Base-by-base conservation (phyloP, 2,888 invertebrate species). In the Andrena praecox region DNA sequence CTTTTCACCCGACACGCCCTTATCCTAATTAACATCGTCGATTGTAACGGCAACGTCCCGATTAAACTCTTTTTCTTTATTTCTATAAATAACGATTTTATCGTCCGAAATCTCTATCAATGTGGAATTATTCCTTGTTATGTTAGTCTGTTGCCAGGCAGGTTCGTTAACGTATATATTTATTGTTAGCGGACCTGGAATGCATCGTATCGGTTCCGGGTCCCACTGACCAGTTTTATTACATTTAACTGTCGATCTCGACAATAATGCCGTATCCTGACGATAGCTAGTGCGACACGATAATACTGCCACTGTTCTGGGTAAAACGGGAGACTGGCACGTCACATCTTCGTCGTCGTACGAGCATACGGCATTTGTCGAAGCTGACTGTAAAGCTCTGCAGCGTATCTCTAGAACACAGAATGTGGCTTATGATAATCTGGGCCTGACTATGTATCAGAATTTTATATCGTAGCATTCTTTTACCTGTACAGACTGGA, bases 131-230 rank as follows among this genome's bases (percentile, higher is more conserved):
- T 81, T 82, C 24, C 62, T 69, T 12, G 64, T 8, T 12, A 54
- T n/a, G 42, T 72, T 33, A 27, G 75, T 64, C 24, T 85, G 71
- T 7, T 89, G 52, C 27, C 63, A 50, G 6, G 89, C 4, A 4
- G 67, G 77, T 8, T 81, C 85, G 42, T 91, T 87, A 80, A 92
- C 54, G 69, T 90, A 75, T 80, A 93, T 85, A 88, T 91, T 91
- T 76, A 93, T 82, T 66, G 73, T 82, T 71, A 86, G 63, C 91
- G 90, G 91, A 94, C 93, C 93, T 93, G 93, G 90, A 73, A 92
- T 69, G 63, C 93, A 93, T 80, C 70, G 87, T 59, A 93, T 92
- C 56, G 93, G 93, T n/a, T 91, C 85, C 27, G 93, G 93, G 20
- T 90, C 90, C 93, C 94, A 94, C 54, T 91, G 62, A 33, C 93